A percentile compares a stretch with the other conserved stretches of the same genome.
phyloP scores from a whole-genome alignment of 2,888 invertebrate species.

The Aproaerema taeniolella region DNA sequence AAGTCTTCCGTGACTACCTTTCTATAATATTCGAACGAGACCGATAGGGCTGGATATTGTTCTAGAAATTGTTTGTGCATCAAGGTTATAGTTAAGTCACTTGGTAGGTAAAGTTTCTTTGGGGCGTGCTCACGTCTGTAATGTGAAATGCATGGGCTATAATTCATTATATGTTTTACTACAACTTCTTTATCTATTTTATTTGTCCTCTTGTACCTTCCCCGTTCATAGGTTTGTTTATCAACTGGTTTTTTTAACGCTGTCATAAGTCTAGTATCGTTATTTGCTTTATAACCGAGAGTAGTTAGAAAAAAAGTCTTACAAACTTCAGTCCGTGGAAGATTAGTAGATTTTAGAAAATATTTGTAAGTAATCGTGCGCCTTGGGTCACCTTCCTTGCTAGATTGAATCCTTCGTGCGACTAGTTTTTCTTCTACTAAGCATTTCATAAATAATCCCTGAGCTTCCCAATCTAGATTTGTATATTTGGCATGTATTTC shows the following conservation, averaged over 20 bases:
- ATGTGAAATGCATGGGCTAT: conserved; percentile 5
- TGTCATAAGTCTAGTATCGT: conserved; percentile 11
- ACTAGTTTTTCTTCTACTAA: too few species aligned
- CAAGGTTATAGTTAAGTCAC: conserved; percentile 9
- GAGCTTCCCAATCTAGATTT: too few species aligned
- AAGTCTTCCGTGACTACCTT: neutral
- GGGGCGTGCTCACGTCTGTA: conserved; percentile 13
- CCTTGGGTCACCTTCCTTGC: too few species aligned
- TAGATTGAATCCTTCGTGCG: too few species aligned
- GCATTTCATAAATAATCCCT: too few species aligned
- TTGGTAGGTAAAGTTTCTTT: conserved; percentile 8
- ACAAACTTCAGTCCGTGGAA: conserved; percentile 13
- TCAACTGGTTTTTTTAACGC: conserved; percentile 5
- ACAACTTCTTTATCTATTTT: conserved; percentile 7
- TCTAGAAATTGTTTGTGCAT: neutral
- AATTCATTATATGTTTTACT: conserved; percentile 3
- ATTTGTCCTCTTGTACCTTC: conserved; percentile 5
- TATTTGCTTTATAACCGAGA: conserved; percentile 10
- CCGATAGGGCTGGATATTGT: neutral
- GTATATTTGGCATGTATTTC: too few species aligned
- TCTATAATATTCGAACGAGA: neutral
- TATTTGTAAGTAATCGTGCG: too few species aligned
- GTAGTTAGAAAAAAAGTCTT: conserved; percentile 14
- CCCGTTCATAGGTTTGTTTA: conserved; percentile 7
- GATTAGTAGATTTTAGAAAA: neutral